A percentile compares a stretch with the other conserved stretches of the same genome.
These are phyloP conservation scores for Enteromius thamalakanensis DNA, from an alignment of 2,797 vertebrate species.

Conservation along the genomic window DNA sequence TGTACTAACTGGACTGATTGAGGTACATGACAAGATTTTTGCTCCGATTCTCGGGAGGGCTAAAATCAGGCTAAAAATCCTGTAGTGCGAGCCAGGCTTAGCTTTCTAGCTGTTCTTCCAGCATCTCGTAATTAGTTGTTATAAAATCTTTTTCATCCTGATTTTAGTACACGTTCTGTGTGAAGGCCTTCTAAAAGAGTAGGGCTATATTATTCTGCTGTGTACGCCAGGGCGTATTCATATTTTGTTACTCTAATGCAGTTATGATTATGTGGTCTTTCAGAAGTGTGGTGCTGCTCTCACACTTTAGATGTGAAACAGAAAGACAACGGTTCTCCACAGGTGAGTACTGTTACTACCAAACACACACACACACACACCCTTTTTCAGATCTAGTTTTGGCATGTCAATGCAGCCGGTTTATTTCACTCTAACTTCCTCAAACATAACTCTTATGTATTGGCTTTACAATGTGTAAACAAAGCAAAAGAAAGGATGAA, in stretches of 20 bases:
- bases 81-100: too few species aligned
- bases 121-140: neutral
- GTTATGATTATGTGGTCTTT: conserved; percentile 25
- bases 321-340: conserved; percentile 52
- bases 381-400: conserved; percentile 53
- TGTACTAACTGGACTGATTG: too few species aligned
- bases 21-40: too few species aligned
- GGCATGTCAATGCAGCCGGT: conserved; percentile 52
- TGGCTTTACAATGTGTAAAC: neutral
- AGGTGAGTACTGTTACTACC: conserved; percentile 46
- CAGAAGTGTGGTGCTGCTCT: neutral
- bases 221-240: neutral
- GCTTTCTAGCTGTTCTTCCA: neutral
- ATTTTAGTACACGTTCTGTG: neutral
- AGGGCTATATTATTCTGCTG: neutral
- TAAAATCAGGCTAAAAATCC: too few species aligned
- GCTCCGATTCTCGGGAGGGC: too few species aligned
- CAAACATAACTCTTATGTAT: neutral
- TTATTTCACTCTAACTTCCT: conserved; percentile 22
- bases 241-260: neutral
- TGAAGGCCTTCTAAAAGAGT: neutral
- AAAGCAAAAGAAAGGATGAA: neutral
- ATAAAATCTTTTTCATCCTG: neutral
- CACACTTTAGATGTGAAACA: conserved; percentile 66
- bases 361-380: conserved; percentile 41